phyloP scores from a whole-genome alignment of 2,797 vertebrate species.

The Crocidura indochinensis region DNA sequence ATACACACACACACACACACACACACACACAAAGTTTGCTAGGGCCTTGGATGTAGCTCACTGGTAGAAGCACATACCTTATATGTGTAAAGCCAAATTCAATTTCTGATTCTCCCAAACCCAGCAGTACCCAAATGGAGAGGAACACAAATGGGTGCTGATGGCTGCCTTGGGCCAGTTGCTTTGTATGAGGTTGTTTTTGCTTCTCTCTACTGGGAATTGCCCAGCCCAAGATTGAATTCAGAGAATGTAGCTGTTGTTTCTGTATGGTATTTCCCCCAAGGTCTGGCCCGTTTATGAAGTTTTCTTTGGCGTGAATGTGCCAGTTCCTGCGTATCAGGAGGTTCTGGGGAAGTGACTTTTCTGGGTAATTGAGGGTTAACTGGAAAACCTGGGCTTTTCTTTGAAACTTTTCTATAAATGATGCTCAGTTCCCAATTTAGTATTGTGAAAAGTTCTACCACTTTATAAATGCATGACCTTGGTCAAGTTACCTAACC shows the following conservation, averaged over 20 bases:
- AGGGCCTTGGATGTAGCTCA: no score
- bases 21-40: no score
- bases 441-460: constrained; percentile 80
- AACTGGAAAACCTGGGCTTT: constrained; percentile 79
- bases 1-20: no score
- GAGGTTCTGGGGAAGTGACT: constrained; percentile 73
- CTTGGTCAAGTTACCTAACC: constrained; percentile 82
- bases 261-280: constrained; percentile 51
- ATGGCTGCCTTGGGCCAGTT: background rate
- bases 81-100: no score
- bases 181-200: constrained; percentile 11
- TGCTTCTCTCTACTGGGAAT: constrained; percentile 50
- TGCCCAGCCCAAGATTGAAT: constrained; percentile 47
- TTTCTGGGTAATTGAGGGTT: constrained; percentile 83
- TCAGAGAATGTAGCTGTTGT: constrained; percentile 66
- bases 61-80: no score
- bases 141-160: background rate
- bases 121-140: background rate
- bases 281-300: constrained; percentile 49
- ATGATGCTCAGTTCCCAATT: constrained; percentile 77
- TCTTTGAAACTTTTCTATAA: constrained; percentile 75
- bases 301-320: constrained; percentile 50
- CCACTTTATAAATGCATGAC: constrained; percentile 84
- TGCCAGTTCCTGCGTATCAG: background rate
- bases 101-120: no score